Evolutionary conservation across 92 coral and sea anemone species (phyloP).

Genomic region (Parazoanthus atlanticus): DNA sequence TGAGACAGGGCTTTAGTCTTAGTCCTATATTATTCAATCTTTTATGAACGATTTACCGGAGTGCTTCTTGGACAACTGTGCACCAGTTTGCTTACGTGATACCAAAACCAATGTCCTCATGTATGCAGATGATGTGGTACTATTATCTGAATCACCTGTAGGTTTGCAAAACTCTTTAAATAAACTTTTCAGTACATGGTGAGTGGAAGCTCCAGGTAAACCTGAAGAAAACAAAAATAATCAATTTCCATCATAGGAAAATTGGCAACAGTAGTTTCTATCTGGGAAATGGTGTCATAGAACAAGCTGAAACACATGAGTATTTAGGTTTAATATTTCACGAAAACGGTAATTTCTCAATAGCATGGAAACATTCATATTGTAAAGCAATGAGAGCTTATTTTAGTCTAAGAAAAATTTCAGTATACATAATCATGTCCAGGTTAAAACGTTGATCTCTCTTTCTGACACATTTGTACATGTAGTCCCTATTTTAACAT

Average conservation of each 20-base stretch:
- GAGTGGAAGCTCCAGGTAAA: not conserved
- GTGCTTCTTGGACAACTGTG: not conserved
- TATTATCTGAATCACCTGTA: conserved; percentile 2
- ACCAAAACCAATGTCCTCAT: not conserved
- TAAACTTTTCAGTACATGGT: not conserved
- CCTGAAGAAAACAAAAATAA: conserved; percentile 2
- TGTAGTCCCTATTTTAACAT: not conserved
- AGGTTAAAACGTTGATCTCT: not conserved
- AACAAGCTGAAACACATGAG: not conserved
- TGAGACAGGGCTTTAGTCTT: conserved; percentile 25
- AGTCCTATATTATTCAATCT: conserved; percentile 26
- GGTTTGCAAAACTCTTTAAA: conserved; percentile 18
- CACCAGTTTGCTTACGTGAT: not conserved
- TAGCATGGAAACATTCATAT: not conserved
- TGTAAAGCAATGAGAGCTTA: not conserved
- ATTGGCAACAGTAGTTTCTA: not conserved
- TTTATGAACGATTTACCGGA: conserved; percentile 13
- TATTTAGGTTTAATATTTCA: conserved; percentile 24
- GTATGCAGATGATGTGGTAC: conserved; percentile 29
- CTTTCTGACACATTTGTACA: not conserved
- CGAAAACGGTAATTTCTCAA: not conserved
- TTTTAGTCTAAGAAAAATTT: not conserved
- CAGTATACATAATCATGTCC: not conserved
- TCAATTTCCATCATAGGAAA: not conserved
- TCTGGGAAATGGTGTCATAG: not conserved